These are phyloP conservation scores for Discoglossus pictus DNA, from an alignment of 2,797 vertebrate genomes.

Conservation along the genomic window DNA sequence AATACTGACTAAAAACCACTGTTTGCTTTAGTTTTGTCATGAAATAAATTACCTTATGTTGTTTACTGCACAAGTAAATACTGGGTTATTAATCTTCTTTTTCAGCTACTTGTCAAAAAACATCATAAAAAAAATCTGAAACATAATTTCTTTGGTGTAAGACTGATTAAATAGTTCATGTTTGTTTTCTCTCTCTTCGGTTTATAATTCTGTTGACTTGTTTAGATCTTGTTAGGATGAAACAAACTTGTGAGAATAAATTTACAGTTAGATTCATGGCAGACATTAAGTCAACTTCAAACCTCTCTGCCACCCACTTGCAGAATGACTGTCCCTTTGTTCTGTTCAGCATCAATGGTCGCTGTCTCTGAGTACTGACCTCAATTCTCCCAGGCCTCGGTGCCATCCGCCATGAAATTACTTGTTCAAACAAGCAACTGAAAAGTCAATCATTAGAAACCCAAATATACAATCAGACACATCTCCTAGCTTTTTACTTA, in stretches of 20 bases:
- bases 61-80: too few relatives aligned
- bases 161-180: too few relatives aligned
- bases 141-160: too few relatives aligned
- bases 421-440: slow-evolving; percentile 38
- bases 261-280: slow-evolving; percentile 33
- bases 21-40: too few relatives aligned
- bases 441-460: slow-evolving; percentile 38
- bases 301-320: slow-evolving; percentile 12
- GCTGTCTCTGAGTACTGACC: slow-evolving; percentile 21
- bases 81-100: too few relatives aligned
- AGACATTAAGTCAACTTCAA: slow-evolving; percentile 15
- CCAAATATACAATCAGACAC: slow-evolving; percentile 25
- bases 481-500: background rate
- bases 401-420: slow-evolving; percentile 44
- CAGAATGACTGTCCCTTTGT: slow-evolving; percentile 28
- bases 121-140: too few relatives aligned
- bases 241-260: background rate
- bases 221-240: background rate
- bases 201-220: too few relatives aligned
- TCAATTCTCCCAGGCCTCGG: slow-evolving; percentile 31
- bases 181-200: too few relatives aligned
- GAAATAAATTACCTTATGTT: too few relatives aligned
- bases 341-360: slow-evolving; percentile 30
- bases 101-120: too few relatives aligned
- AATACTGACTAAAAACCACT: too few relatives aligned